A percentile compares a stretch with the other conserved stretches of the same genome.
phyloP scores from a whole-genome alignment of 2,888 invertebrate genomes.

The Scaptomyza reducta region DNA sequence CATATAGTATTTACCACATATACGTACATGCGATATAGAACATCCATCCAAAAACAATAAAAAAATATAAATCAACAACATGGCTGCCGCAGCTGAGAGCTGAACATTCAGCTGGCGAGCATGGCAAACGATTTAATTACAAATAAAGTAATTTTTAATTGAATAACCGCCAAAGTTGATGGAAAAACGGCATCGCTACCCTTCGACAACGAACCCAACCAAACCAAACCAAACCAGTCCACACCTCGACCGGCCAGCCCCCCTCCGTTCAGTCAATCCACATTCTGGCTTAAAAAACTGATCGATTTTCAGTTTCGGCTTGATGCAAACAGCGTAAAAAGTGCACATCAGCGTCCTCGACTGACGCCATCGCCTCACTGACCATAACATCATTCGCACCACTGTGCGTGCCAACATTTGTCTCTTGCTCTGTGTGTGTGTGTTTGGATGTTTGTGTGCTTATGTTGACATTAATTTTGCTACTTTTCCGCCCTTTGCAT shows the following conservation, averaged over 20 bases:
- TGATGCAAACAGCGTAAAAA: constrained; percentile 46
- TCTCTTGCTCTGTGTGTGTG: constrained; percentile 16
- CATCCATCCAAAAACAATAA: not conserved
- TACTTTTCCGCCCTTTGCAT: constrained; percentile 40
- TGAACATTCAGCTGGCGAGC: constrained; percentile 49
- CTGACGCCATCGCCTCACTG: constrained; percentile 25
- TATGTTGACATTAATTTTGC: constrained; percentile 70
- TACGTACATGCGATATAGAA: constrained; percentile 18
- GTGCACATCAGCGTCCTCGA: constrained; percentile 43
- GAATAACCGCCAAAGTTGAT: constrained; percentile 81
- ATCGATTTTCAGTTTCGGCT: constrained; percentile 61
- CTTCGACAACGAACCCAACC: not conserved
- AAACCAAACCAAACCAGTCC: constrained; percentile 19
- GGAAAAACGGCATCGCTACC: constrained; percentile 50
- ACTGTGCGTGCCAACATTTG: constrained; percentile 62
- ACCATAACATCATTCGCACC: constrained; percentile 52
- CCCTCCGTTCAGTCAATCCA: constrained; percentile 2
- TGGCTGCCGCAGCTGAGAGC: constrained; percentile 43
- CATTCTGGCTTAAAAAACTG: constrained; percentile 51
- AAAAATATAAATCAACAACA: constrained; percentile 29
- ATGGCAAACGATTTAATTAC: constrained; percentile 81
- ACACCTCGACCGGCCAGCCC: not conserved
- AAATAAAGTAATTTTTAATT: constrained; percentile 83
- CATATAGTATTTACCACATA: constrained; percentile 11
- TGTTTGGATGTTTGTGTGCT: constrained; percentile 13